Evolutionary conservation across 1,140 invertebrate species (phyloP).

Genomic region (Polyergus mexicanus): DNA sequence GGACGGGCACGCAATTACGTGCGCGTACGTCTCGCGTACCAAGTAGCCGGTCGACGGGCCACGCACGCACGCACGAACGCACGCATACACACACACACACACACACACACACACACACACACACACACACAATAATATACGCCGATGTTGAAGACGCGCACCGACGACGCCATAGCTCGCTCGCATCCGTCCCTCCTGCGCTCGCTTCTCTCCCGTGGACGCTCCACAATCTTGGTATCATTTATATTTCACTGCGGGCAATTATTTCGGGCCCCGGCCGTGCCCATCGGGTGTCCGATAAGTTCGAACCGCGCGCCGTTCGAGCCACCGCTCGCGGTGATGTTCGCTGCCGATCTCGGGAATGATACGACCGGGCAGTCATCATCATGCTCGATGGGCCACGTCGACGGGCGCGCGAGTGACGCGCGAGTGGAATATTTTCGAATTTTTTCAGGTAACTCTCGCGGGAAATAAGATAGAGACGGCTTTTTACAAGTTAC

Average conservation of each 20-base stretch:
- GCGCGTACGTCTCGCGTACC: conserved; percentile 86
- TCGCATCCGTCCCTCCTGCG: conserved; percentile 37
- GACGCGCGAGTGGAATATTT: conserved; percentile 10
- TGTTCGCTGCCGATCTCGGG: conserved; percentile 44
- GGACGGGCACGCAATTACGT: conserved; percentile 86
- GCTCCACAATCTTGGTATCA: conserved; percentile 82
- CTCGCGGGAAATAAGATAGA: conserved; percentile 34
- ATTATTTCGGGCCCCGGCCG: conserved; percentile 82
- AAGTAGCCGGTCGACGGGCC: conserved; percentile 81
- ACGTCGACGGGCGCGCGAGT: background rate
- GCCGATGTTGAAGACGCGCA: conserved; percentile 52
- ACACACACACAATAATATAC: conserved; percentile 60
- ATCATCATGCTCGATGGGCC: background rate
- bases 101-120: conserved; percentile 56
- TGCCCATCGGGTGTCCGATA: conserved; percentile 79
- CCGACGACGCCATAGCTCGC: conserved; percentile 62
- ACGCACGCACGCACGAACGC: conserved; percentile 60
- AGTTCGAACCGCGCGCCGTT: conserved; percentile 65
- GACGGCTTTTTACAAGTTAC: conserved; percentile 30
- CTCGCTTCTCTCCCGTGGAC: conserved; percentile 11
- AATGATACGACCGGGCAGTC: conserved; percentile 22
- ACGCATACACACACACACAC: conserved; percentile 53
- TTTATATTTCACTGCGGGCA: conserved; percentile 83
- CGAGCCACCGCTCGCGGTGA: conserved; percentile 61
- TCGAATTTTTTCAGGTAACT: conserved; percentile 4